Conservation (phyloP, 2,113 vertebrate genomes). For the Macaca nemestrina region DNA sequence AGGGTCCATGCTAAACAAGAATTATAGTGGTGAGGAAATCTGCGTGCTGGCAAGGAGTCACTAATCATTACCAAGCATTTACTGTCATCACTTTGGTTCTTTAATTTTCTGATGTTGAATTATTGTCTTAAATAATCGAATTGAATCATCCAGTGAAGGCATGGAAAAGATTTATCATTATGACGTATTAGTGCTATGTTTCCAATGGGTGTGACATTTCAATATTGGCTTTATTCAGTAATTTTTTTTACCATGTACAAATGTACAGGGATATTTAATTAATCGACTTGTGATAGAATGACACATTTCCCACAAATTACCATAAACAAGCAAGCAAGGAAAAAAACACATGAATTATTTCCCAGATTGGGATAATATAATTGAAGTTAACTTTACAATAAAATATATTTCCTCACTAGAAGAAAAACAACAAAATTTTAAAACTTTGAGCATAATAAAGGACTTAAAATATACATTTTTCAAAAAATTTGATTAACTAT, state of each 20-base stretch:
- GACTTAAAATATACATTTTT: background rate
- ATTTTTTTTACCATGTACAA: background rate
- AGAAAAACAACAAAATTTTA: background rate
- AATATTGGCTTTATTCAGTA: background rate
- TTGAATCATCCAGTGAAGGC: background rate
- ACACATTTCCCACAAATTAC: background rate
- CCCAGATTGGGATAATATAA: background rate
- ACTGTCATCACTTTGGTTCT: background rate
- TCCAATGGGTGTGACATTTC: background rate
- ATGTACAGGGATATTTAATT: background rate
- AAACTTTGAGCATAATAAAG: background rate
- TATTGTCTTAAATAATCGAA: background rate
- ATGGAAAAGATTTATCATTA: background rate
- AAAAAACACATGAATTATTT: background rate
- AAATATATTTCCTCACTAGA: background rate
- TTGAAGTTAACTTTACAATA: background rate
- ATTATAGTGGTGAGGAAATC: conserved; percentile 40
- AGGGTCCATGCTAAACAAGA: background rate
- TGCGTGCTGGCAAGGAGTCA: background rate
- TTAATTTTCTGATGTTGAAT: background rate
- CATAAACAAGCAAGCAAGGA: background rate
- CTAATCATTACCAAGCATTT: background rate
- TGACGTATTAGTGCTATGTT: background rate
- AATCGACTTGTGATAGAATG: background rate
- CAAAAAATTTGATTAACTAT: too few species aligned